These are phyloP conservation scores for Fissipunctia ypsillon DNA, from an alignment of 2,888 invertebrate genomes.

Conservation along the genomic window DNA sequence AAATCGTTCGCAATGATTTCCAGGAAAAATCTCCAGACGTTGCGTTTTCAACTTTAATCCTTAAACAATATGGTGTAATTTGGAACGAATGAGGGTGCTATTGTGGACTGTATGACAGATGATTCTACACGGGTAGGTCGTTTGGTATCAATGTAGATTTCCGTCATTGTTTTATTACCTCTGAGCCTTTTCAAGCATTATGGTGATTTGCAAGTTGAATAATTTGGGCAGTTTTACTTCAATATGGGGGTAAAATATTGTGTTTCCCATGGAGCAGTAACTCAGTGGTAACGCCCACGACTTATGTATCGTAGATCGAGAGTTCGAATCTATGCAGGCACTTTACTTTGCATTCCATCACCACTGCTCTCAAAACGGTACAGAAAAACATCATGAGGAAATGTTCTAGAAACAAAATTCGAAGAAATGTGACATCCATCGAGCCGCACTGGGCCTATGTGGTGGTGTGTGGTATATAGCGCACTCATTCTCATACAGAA, in stretches of 20 bases:
- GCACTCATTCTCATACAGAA: not conserved
- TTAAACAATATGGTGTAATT: conserved; percentile 42
- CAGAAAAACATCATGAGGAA: not conserved
- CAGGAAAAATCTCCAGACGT: conserved; percentile 52
- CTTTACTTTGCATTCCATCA: not conserved
- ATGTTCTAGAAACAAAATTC: not conserved
- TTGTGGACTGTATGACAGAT: conserved; percentile 68
- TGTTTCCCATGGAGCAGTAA: not conserved
- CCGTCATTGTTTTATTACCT: conserved; percentile 67
- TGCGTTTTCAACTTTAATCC: conserved; percentile 54
- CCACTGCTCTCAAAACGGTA: not conserved
- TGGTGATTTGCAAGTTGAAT: conserved; percentile 45
- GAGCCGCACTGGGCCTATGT: not conserved
- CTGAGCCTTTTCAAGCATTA: conserved; percentile 48
- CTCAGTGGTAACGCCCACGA: not conserved
- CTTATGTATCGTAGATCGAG: not conserved
- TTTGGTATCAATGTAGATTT: conserved; percentile 69
- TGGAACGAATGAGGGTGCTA: conserved; percentile 7
- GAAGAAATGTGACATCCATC: not conserved
- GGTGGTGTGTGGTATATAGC: not conserved
- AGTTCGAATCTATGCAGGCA: not conserved
- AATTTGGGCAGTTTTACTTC: conserved; percentile 27
- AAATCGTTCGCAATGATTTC: conserved; percentile 77
- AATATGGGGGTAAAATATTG: conserved; percentile 1
- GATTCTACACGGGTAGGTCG: conserved; percentile 70